Evolutionary conservation across 2,797 vertebrate species (phyloP).

Genomic region (Paratrypauchen microcephalus): DNA sequence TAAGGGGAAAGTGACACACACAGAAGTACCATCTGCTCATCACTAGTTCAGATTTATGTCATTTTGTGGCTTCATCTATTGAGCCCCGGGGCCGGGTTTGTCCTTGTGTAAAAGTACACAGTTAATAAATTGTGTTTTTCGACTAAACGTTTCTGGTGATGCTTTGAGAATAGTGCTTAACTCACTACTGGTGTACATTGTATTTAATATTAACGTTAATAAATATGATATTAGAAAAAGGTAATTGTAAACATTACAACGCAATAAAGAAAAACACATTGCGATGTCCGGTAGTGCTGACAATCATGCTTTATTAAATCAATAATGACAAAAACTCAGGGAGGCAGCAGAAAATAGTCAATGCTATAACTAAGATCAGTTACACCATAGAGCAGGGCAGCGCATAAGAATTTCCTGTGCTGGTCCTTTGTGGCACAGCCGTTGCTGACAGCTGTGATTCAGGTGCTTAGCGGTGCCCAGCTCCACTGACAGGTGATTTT

Average conservation of each 20-base stretch:
- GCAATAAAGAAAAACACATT: constrained; percentile 19
- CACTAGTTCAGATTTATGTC: no score
- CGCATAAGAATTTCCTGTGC: constrained; percentile 25
- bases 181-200: no score
- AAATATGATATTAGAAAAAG: no score
- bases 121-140: no score
- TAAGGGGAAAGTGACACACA: no score
- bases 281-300: constrained; percentile 80
- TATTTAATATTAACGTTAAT: no score
- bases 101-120: no score
- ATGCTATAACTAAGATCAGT: constrained; percentile 83
- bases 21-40: no score
- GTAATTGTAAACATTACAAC: background rate
- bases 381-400: constrained; percentile 73
- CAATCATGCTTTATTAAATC: constrained; percentile 98
- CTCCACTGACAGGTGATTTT: constrained; percentile 76
- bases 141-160: no score
- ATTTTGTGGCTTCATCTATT: no score
- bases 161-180: no score
- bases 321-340: constrained; percentile 85
- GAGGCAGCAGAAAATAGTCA: constrained; percentile 86
- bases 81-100: no score
- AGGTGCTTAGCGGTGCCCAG: constrained; percentile 41
- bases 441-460: constrained; percentile 73
- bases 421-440: constrained; percentile 57